phyloP scores from a whole-genome alignment of 2,797 vertebrate genomes.

The Bryconaethiops microstoma region DNA sequence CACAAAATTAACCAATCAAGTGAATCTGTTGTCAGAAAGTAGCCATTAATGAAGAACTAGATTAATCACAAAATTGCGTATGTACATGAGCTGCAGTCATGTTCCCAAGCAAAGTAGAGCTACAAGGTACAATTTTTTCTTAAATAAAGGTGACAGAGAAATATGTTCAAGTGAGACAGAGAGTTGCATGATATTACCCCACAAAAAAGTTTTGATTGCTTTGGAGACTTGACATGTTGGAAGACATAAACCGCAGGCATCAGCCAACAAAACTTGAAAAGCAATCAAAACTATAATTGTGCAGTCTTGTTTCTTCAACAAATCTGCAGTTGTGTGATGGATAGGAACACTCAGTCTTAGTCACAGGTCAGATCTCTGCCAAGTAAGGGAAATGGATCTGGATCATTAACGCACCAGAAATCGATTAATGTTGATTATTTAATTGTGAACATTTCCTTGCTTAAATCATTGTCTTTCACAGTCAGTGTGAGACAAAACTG shows the following conservation, averaged over 20 bases:
- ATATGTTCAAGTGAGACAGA: background rate
- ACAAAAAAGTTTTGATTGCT: background rate
- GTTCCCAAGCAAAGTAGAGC: background rate
- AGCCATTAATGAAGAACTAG: background rate
- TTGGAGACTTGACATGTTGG: background rate
- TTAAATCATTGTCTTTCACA: background rate
- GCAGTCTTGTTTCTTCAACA: background rate
- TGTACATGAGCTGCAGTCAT: background rate
- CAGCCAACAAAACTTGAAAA: background rate
- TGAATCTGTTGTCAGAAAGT: background rate
- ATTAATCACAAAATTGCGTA: background rate
- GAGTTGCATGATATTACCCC: background rate
- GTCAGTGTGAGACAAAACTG: background rate
- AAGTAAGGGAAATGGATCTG: background rate
- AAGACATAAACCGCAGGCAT: background rate
- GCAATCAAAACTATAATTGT: background rate
- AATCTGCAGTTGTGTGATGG: background rate
- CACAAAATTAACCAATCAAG: background rate
- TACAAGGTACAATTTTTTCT: background rate
- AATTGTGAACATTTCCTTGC: background rate
- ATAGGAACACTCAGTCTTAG: background rate
- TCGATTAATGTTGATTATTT: constrained; percentile 7
- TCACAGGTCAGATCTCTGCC: background rate
- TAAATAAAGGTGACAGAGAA: background rate
- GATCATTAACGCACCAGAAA: background rate